These are phyloP conservation scores for Biston betularia DNA, from an alignment of 2,888 invertebrate species.

Conservation along the genomic window DNA sequence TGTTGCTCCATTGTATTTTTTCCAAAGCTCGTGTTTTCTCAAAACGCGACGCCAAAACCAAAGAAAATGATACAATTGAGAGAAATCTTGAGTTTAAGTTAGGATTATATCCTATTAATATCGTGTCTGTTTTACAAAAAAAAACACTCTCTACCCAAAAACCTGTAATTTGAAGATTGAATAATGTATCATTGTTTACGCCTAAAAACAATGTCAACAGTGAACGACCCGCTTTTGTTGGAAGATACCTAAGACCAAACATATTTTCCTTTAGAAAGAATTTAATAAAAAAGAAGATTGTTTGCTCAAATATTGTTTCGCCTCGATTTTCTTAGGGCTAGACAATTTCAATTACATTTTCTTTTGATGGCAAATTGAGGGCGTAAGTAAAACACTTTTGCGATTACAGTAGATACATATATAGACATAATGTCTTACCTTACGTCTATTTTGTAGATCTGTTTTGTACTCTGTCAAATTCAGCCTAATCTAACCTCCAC, in stretches of 20 bases:
- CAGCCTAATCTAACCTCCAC: background rate
- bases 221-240: slow-evolving; percentile 33
- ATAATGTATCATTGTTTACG: slow-evolving; percentile 45
- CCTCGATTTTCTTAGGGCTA: slow-evolving; percentile 23
- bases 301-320: slow-evolving; percentile 28
- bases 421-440: background rate
- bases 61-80: background rate
- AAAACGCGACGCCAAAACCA: no score
- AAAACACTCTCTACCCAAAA: slow-evolving; percentile 20
- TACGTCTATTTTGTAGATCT: background rate
- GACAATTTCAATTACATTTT: slow-evolving; percentile 25
- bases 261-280: slow-evolving; percentile 35
- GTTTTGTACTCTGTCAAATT: background rate
- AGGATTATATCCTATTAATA: background rate
- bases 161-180: slow-evolving; percentile 42
- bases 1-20: no score
- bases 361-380: slow-evolving; percentile 10
- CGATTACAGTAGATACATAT: background rate
- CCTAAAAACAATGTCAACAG: slow-evolving; percentile 36
- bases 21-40: no score
- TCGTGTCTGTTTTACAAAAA: slow-evolving; percentile 10
- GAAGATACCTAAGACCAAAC: slow-evolving; percentile 27
- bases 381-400: slow-evolving; percentile 5
- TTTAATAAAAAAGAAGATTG: slow-evolving; percentile 33
- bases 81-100: background rate